Evolutionary conservation across 2,888 invertebrate species (phyloP).

Genomic region (Syritta pipiens): DNA sequence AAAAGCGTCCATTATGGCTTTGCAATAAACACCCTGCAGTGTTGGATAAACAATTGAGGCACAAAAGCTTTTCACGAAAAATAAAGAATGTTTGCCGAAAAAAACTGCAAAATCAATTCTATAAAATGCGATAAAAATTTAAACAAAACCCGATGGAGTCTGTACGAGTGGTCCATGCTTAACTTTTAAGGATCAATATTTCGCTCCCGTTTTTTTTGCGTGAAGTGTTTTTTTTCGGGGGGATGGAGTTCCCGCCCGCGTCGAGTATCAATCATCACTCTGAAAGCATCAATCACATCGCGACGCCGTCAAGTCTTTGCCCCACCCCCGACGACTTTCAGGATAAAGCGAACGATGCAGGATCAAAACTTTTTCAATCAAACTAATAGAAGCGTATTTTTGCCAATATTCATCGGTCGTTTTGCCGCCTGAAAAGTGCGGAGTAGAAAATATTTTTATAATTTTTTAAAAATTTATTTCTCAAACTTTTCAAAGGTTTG

Average conservation of each 20-base stretch:
- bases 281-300: slow-evolving; percentile 33
- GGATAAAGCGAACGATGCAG: not conserved
- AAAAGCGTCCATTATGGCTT: too few species aligned
- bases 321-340: not conserved
- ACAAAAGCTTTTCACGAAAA: not conserved
- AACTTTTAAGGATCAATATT: slow-evolving; percentile 29
- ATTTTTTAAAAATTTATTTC: not conserved
- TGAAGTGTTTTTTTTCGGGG: not conserved
- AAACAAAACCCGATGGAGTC: not conserved
- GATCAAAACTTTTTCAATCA: slow-evolving; percentile 55
- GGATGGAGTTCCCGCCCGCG: not conserved
- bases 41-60: too few species aligned
- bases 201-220: not conserved
- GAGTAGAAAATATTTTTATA: not conserved
- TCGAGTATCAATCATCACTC: slow-evolving; percentile 41
- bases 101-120: not conserved
- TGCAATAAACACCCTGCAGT: too few species aligned
- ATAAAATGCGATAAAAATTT: not conserved
- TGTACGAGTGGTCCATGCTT: not conserved
- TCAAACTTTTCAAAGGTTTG: not conserved
- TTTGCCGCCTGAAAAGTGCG: not conserved
- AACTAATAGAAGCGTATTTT: slow-evolving; percentile 54
- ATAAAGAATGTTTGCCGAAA: not conserved
- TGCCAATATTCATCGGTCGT: not conserved
- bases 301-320: not conserved